phyloP scores from a whole-genome alignment of 2,113 vertebrate species.

The Chrysochloris asiatica region DNA sequence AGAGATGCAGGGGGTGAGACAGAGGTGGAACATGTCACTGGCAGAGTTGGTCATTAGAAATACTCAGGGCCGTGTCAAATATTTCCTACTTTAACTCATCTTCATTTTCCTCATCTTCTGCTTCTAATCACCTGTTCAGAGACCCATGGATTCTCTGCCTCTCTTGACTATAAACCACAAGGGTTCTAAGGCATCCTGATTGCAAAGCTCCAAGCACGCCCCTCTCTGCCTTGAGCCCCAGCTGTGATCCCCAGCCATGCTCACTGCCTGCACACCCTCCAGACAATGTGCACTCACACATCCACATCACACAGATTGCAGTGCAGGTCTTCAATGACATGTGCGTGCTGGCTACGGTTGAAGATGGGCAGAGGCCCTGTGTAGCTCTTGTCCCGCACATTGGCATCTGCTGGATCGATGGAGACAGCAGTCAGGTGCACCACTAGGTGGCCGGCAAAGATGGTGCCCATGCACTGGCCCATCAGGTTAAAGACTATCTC shows the following conservation, averaged over 20 bases:
- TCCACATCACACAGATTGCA: constrained; percentile 97
- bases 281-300: constrained; percentile 90
- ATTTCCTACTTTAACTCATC: background rate
- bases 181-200: background rate
- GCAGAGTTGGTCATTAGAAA: background rate
- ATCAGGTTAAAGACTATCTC: constrained; percentile 82
- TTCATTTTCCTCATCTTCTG: constrained; percentile 18
- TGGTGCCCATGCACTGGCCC: constrained; percentile 91
- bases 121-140: constrained; percentile 30
- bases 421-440: constrained; percentile 94
- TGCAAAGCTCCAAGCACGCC: background rate
- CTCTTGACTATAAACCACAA: background rate
- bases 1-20: background rate
- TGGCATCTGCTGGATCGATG: constrained; percentile 94
- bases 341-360: constrained; percentile 91
- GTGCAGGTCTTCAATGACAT: constrained; percentile 98
- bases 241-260: no score
- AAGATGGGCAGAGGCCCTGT: constrained; percentile 90
- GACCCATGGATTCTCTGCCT: constrained; percentile 33
- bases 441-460: constrained; percentile 91
- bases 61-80: background rate
- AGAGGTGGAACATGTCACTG: background rate
- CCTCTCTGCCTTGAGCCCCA: background rate
- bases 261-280: background rate
- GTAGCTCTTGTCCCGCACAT: constrained; percentile 90